Percentiles rank a stretch among this genome's conserved stretches.
These are phyloP conservation scores for Rhyacophila brunnea DNA, from an alignment of 1,140 invertebrate species.

Conservation along the genomic window DNA sequence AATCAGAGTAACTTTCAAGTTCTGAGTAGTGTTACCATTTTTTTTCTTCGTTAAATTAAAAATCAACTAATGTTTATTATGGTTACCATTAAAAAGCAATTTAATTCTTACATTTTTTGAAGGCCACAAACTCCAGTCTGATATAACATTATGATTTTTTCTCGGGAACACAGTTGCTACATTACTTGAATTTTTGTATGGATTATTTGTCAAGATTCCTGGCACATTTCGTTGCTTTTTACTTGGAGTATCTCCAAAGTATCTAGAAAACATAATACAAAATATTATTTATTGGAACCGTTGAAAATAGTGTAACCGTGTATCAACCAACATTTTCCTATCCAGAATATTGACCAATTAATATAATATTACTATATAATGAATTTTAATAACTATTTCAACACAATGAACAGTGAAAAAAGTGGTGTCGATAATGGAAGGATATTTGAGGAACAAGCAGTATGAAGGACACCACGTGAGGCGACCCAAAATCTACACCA, in stretches of 20 bases:
- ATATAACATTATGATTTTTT: conserved; percentile 24
- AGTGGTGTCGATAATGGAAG: too few species aligned
- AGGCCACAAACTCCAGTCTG: conserved; percentile 29
- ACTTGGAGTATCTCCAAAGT: conserved; percentile 25
- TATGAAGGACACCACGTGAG: too few species aligned
- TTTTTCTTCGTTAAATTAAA: too few species aligned
- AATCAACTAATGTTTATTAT: neutral
- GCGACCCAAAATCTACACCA: neutral
- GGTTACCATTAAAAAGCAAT: neutral
- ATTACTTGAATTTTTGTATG: conserved; percentile 25
- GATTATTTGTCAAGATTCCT: conserved; percentile 18
- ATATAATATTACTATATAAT: too few species aligned
- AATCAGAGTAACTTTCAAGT: too few species aligned
- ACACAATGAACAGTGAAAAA: too few species aligned
- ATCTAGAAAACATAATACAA: conserved; percentile 4
- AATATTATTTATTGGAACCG: neutral
- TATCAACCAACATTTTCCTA: too few species aligned
- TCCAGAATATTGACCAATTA: too few species aligned
- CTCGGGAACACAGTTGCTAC: conserved; percentile 21
- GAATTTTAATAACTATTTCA: too few species aligned
- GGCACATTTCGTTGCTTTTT: conserved; percentile 30
- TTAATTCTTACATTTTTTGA: conserved; percentile 31
- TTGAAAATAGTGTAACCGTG: neutral
- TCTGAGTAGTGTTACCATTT: neutral
- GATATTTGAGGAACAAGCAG: too few species aligned